A percentile compares a stretch with the other conserved stretches of the same genome.
phyloP scores from a whole-genome alignment of 2,113 vertebrate genomes.

The Formicarius rufipectus region DNA sequence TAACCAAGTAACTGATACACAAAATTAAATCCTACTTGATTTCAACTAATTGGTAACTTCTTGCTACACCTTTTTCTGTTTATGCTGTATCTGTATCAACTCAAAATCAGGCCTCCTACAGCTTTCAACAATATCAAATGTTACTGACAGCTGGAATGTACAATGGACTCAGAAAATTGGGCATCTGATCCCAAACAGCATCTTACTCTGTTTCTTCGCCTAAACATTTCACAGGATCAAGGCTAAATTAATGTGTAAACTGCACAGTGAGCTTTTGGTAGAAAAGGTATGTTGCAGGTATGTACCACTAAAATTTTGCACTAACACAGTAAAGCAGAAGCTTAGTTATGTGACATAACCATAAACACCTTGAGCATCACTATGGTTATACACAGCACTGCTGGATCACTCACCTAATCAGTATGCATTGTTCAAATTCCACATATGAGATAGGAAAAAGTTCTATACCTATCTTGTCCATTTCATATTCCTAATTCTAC shows the following conservation, averaged over 20 bases:
- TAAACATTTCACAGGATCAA: not conserved
- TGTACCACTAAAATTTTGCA: not conserved
- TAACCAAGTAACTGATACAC: not conserved
- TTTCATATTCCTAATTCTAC: not conserved
- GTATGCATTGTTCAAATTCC: not conserved
- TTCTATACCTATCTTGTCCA: not conserved
- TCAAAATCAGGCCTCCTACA: not conserved
- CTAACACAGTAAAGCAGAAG: not conserved
- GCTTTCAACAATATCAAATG: not conserved
- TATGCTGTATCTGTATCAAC: not conserved
- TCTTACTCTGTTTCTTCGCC: not conserved
- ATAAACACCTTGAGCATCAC: not conserved
- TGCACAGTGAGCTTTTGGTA: not conserved
- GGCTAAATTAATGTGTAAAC: not conserved
- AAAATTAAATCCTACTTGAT: not conserved
- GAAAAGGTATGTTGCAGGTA: not conserved
- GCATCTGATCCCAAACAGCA: not conserved
- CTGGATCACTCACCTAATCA: not conserved
- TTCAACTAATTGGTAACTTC: not conserved
- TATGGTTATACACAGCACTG: not conserved
- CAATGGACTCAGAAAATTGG: not conserved
- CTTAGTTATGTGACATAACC: not conserved
- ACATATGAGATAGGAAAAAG: not conserved
- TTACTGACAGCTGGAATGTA: not conserved
- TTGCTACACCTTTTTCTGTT: not conserved